Base-by-base conservation (phyloP, 2,888 invertebrate genomes). In the Ganaspis brasiliensis region DNA sequence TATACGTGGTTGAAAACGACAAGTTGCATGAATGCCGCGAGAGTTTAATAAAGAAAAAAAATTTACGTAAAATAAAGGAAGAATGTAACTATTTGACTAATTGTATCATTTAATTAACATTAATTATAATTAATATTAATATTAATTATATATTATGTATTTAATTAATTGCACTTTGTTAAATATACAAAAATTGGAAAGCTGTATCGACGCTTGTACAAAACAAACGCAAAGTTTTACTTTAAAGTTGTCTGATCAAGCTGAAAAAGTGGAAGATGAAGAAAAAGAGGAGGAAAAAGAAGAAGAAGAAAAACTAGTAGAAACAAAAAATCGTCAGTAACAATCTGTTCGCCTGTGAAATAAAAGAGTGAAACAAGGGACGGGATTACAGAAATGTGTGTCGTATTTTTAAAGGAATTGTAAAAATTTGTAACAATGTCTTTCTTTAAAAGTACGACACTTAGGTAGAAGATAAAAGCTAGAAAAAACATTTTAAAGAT, bases 341-440 rank as follows among this genome's bases (percentile, higher is more conserved):
- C 71, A 74, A 67, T 67, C 45, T 67, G 67, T 67, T 67, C 24
- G 67, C 67, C 45, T 67, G 67, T 67, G 45, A 56, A 24, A 56
- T 21, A 24, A 56, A 56, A 56, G 21, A 56, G 24, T 56, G 56
- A 56, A 56, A 45, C n/a, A 21, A 24, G 45, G 26, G 45, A 45
- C 45, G 45, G 67, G 45, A 45, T 49, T 67, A 16, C 67, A 49
- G 67, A 67, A 67, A 67, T 21, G 9, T 45, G 24, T 40, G 26
- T 67, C 45, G 45, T 67, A 67, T 67, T 67, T 24, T 26, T 45
- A 26, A 45, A 67, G 45, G 59, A 59, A 57, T 31, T 10, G 16
- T 31, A 40, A 45, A 40, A 45, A 40, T 45, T 67, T 67, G 24
- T 67, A 67, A 24, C 9, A 45, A 67, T n/a, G 9, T 14, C 45